Evolutionary conservation across 2,888 invertebrate genomes (phyloP).

Genomic region (Dicyrtoma fusca): DNA sequence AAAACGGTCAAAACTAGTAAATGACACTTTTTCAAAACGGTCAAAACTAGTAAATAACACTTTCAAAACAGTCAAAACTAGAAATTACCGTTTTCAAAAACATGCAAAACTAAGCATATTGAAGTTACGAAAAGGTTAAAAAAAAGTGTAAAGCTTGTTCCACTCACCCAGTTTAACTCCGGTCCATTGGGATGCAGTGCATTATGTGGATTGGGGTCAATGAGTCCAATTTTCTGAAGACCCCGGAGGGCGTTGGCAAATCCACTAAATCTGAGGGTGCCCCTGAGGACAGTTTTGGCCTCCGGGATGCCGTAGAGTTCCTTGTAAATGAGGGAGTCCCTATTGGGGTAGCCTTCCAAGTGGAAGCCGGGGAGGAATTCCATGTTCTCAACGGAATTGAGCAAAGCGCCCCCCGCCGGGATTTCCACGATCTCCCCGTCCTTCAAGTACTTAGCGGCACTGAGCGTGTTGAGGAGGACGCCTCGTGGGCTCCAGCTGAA

Average conservation of each 20-base stretch:
- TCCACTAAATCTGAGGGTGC: constrained; percentile 90
- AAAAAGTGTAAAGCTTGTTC: neutral
- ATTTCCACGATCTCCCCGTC: constrained; percentile 80
- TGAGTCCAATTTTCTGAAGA: constrained; percentile 82
- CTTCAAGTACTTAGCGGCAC: constrained; percentile 83
- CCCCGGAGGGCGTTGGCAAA: constrained; percentile 87
- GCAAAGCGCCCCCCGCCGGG: constrained; percentile 76
- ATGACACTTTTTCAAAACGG: too few species aligned
- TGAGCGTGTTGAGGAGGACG: constrained; percentile 85
- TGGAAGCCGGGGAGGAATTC: constrained; percentile 96
- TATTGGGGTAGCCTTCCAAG: constrained; percentile 94
- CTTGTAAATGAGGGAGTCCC: constrained; percentile 89
- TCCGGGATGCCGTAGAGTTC: constrained; percentile 85
- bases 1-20: too few species aligned
- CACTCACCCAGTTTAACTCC: constrained; percentile 87
- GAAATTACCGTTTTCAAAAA: too few species aligned
- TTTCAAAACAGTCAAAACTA: too few species aligned
- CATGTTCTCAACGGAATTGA: constrained; percentile 76
- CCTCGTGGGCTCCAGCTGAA: constrained; percentile 89
- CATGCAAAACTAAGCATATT: too few species aligned
- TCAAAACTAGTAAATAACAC: too few species aligned
- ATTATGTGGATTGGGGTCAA: constrained; percentile 83
- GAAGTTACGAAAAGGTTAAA: neutral
- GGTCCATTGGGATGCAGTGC: constrained; percentile 94
- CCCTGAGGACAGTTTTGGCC: constrained; percentile 86